These are phyloP conservation scores for Canis aureus DNA, from an alignment of 2,113 vertebrate genomes.

Conservation along the genomic window DNA sequence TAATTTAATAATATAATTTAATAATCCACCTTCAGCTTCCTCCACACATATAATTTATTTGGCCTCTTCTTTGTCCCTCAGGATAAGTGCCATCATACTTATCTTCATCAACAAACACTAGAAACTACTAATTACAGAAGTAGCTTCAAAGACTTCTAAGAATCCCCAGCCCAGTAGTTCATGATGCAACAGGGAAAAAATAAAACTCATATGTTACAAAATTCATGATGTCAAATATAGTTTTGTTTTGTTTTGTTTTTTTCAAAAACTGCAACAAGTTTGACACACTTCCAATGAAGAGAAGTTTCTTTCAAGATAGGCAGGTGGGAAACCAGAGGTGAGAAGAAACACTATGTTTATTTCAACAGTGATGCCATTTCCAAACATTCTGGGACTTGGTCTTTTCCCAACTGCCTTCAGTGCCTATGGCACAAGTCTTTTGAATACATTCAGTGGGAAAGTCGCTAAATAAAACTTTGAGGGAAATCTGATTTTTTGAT, in stretches of 20 bases:
- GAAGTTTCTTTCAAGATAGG: background rate
- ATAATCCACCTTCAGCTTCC: background rate
- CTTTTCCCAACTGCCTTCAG: background rate
- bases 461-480: constrained; percentile 57
- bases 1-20: too few species aligned
- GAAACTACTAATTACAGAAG: constrained; percentile 45
- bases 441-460: constrained; percentile 61
- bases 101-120: background rate
- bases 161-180: background rate
- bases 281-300: background rate
- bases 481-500: constrained; percentile 34
- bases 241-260: background rate
- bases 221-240: background rate
- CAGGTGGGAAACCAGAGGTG: background rate
- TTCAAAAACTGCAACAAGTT: background rate
- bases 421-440: background rate
- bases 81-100: background rate
- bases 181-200: background rate
- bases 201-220: background rate
- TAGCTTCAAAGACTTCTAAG: constrained; percentile 46
- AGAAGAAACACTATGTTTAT: background rate
- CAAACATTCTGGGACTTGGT: background rate
- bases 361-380: constrained; percentile 13
- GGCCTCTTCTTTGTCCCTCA: background rate
- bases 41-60: background rate